Base-by-base conservation (phyloP, 1,140 invertebrate species). In the Papilio aristodemus region DNA sequence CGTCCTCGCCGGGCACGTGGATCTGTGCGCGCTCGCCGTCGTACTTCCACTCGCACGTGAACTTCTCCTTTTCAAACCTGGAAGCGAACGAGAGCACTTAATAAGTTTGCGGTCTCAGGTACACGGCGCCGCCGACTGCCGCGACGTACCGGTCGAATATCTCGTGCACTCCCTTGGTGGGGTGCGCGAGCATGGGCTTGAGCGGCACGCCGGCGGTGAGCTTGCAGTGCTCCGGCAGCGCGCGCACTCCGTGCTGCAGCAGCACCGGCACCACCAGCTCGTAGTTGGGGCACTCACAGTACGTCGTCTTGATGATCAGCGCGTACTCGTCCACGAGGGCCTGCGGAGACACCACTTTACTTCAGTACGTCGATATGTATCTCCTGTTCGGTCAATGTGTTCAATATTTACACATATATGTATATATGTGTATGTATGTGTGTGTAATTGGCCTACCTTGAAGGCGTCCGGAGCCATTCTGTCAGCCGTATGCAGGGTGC, bases 1-100 rank as follows among this genome's bases (percentile, higher is more conserved):
- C 46, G 9, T 74, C 80, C 17, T 71, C 73, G 0, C 70, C 80
- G 4, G 89, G 90, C 68, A 92, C 89, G 80, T 92, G 89, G 74
- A 98, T 96, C 93, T 99, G 99, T 4, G 98, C 99, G 83, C 99
- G 92, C 93, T 99, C 99, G 4, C 99, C 99, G 91, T 99, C 99
- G 89, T 99, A 99, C 90, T 99, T 99, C 94, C 96, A 99, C 93
- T 99, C 99, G 87, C 98, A 99, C 2, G 98, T 99, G 83, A 99
- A 99, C 80, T 96, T 95, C 75, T 96, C 92, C 32, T 95, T 94
- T 70, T 99, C 98, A 91, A 99, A 99, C 67, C 91, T 92, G 70
- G 41, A 46, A 14, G 6, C 14, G 41, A 0, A 14, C n/a, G 13
- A 43, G n/a, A 32, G 2, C 2, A 32, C 27, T 32, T 32, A 32